These are phyloP conservation scores for Drosophila albomicans DNA, from an alignment of 1,140 invertebrate species.

Conservation along the genomic window DNA sequence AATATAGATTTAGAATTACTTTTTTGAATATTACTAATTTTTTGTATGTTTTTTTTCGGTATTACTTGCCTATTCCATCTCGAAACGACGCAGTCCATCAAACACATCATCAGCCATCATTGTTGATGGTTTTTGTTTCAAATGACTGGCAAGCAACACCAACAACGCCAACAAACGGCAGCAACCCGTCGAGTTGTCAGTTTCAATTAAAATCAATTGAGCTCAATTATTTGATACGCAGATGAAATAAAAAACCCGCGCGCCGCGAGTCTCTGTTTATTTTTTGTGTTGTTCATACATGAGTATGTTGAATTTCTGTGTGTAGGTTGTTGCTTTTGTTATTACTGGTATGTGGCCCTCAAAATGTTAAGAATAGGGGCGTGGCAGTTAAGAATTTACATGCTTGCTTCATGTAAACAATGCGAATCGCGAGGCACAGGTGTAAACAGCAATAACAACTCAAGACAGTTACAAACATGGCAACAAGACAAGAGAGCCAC, in stretches of 20 bases:
- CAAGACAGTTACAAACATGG: slow-evolving; percentile 41
- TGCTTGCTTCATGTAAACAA: slow-evolving; percentile 46
- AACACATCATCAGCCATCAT: slow-evolving; percentile 33
- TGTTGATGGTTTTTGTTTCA: slow-evolving; percentile 48
- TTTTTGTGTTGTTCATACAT: slow-evolving; percentile 11
- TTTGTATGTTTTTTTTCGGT: neutral
- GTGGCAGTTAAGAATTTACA: slow-evolving; percentile 66
- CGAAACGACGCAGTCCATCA: slow-evolving; percentile 27
- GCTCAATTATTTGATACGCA: slow-evolving; percentile 82
- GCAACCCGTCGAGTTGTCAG: slow-evolving; percentile 67
- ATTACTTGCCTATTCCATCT: slow-evolving; percentile 3
- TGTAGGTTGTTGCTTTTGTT: slow-evolving; percentile 43
- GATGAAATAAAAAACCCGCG: slow-evolving; percentile 71
- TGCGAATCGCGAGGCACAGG: slow-evolving; percentile 53
- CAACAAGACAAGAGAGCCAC: slow-evolving; percentile 41
- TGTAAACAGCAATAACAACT: slow-evolving; percentile 61
- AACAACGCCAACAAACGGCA: slow-evolving; percentile 55
- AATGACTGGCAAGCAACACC: slow-evolving; percentile 35
- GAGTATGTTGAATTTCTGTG: neutral
- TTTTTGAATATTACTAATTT: neutral
- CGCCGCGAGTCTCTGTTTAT: slow-evolving; percentile 37
- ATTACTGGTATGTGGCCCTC: slow-evolving; percentile 54
- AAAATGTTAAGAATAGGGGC: slow-evolving; percentile 44
- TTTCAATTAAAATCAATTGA: slow-evolving; percentile 82
- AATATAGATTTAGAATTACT: neutral